Percentiles rank a stretch among this genome's conserved stretches.
Conservation (phyloP, 1,140 invertebrate species). For the Camponotus vicinus region DNA sequence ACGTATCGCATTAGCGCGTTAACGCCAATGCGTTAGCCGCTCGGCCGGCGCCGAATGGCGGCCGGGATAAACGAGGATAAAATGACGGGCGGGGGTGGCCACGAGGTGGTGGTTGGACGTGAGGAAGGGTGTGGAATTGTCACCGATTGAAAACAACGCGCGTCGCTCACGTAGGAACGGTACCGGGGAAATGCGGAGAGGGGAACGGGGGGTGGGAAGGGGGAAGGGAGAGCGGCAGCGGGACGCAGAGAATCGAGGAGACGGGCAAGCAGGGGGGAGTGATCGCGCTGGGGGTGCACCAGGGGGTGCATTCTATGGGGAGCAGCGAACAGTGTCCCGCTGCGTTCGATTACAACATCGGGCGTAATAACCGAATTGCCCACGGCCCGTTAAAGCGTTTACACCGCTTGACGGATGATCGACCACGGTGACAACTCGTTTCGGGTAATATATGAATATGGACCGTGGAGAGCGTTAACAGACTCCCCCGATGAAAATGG, state of each 20-base stretch:
- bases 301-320: constrained; percentile 60
- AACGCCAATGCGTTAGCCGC: constrained; percentile 82
- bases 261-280: background rate
- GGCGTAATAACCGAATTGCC: constrained; percentile 80
- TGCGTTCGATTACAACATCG: constrained; percentile 77
- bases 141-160: constrained; percentile 78
- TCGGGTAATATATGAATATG: constrained; percentile 72
- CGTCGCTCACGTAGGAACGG: constrained; percentile 62
- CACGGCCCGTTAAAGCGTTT: constrained; percentile 80
- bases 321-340: constrained; percentile 68
- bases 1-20: constrained; percentile 83
- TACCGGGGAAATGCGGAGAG: background rate
- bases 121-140: constrained; percentile 72
- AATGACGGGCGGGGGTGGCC: constrained; percentile 68
- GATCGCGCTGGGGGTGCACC: constrained; percentile 48
- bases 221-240: background rate
- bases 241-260: constrained; percentile 10
- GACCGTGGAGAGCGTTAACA: constrained; percentile 66
- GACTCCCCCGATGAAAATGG: constrained; percentile 59
- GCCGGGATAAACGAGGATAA: constrained; percentile 79
- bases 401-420: constrained; percentile 80
- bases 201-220: background rate
- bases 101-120: constrained; percentile 53
- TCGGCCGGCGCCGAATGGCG: constrained; percentile 80
- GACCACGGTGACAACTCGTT: constrained; percentile 74